phyloP scores from a whole-genome alignment of 2,888 invertebrate species.

The Agrotis ipsilon region DNA sequence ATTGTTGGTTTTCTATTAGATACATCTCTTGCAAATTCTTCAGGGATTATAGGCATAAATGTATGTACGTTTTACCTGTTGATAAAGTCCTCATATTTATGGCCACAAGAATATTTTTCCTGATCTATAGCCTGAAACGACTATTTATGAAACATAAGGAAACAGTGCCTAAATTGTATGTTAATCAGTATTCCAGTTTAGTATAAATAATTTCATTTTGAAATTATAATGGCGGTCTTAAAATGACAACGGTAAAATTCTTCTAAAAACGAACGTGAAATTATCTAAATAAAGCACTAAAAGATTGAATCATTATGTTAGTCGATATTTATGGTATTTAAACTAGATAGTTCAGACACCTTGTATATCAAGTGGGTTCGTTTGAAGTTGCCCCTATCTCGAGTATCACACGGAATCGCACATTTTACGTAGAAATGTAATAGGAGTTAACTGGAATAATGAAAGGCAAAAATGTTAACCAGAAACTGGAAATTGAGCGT shows the following conservation, averaged over 20 bases:
- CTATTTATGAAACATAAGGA: slow-evolving; percentile 40
- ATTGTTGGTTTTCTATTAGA: too few relatives aligned
- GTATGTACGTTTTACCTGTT: too few relatives aligned
- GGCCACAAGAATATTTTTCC: slow-evolving; percentile 34
- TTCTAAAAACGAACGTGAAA: neutral
- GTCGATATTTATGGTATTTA: neutral
- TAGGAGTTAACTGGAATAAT: neutral
- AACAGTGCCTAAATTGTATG: slow-evolving; percentile 7
- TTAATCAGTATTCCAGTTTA: neutral
- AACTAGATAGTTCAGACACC: neutral
- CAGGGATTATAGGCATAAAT: too few relatives aligned
- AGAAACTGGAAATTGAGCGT: neutral
- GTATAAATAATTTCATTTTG: neutral
- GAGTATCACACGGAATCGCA: neutral
- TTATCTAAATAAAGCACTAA: neutral
- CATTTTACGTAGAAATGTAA: neutral
- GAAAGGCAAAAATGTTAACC: neutral
- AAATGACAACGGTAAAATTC: neutral
- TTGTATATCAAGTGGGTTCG: neutral
- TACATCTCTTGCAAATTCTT: too few relatives aligned
- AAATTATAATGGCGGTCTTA: neutral
- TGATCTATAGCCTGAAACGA: slow-evolving; percentile 18
- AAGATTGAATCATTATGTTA: neutral
- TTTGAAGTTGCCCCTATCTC: neutral
- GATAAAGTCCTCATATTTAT: neutral